Base-by-base conservation (phyloP, 2,888 invertebrate genomes). In the Eupithecia tripunctaria region DNA sequence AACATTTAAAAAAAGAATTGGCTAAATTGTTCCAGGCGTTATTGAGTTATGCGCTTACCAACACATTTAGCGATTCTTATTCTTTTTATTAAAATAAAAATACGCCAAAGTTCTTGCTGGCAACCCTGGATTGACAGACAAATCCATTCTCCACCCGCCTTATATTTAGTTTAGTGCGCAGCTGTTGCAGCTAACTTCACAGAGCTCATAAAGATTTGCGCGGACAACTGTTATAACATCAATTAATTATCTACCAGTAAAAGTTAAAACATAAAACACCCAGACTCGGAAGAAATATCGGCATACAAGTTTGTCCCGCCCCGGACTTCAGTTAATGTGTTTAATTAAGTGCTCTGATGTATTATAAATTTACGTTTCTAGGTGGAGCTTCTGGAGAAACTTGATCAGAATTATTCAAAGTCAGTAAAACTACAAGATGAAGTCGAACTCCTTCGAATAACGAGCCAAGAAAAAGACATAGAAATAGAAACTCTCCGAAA, bases 381-480 rank as follows among this genome's bases (percentile, higher is more conserved):
- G 89, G 84, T 89, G 21, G 95, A 94, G 84, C 85, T 95, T 43
- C 86, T 90, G 78, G 87, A 93, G 73, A 94, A 94, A 85, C 82
- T 95, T 80, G 89, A 93, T 78, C 78, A 91, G 73, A 90, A 88
- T 63, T 79, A 85, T 12, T 65, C 79, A 67, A 79, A 81, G 67
- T 89, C 91, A 80, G 72, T 81, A 1, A 82, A 84, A 56, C 79
- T 94, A 51, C 85, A 91, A 81, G 91, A 93, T 25, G 83, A 91
- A 79, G 82, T 93, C 14, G 84, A 82, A 29, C 21, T 74, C 25
- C 79, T 93, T 14, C 84, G 73, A 60, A 79, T 80, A 68, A 74
- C 79, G 14, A 85, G 86, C 68, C 83, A 85, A 77, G 86, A 88
- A 25, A 92, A 91, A 67, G 88, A 92, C 66, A 77, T 79, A n/a